Conservation (phyloP, 1,140 invertebrate genomes). For the Formica selysi region DNA sequence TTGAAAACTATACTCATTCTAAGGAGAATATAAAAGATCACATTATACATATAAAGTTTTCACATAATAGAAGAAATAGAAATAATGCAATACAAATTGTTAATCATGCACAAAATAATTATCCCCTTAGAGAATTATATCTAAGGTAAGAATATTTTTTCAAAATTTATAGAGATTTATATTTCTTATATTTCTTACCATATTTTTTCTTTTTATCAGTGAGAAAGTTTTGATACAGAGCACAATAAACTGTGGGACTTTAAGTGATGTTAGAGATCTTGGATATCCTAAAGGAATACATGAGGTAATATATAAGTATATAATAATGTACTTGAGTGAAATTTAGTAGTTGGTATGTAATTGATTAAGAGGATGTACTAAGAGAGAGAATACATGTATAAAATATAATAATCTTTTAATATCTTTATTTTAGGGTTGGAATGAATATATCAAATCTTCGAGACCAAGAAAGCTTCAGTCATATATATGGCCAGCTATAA, state of each 20-base stretch:
- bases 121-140: background rate
- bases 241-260: background rate
- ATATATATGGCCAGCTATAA: constrained; percentile 84
- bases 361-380: background rate
- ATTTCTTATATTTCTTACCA: background rate
- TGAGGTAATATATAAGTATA: constrained; percentile 64
- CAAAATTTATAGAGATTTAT: constrained; percentile 1
- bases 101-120: background rate
- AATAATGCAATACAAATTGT: background rate
- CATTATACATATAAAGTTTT: background rate
- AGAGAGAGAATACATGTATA: constrained; percentile 17
- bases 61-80: background rate
- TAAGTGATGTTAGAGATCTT: constrained; percentile 35
- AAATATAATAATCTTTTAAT: constrained; percentile 2
- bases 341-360: constrained; percentile 26
- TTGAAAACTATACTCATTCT: background rate
- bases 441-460: constrained; percentile 58
- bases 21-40: background rate
- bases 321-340: too few species aligned
- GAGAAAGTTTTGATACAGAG: constrained; percentile 35
- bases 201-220: constrained; percentile 17
- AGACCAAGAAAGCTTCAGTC: constrained; percentile 79
- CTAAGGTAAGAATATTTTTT: constrained; percentile 21
- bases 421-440: constrained; percentile 68
- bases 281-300: constrained; percentile 78